Evolutionary conservation across 2,888 invertebrate genomes (phyloP), one percentile per base, ranked within the genome.

Genomic region (Myathropa florea): DNA sequence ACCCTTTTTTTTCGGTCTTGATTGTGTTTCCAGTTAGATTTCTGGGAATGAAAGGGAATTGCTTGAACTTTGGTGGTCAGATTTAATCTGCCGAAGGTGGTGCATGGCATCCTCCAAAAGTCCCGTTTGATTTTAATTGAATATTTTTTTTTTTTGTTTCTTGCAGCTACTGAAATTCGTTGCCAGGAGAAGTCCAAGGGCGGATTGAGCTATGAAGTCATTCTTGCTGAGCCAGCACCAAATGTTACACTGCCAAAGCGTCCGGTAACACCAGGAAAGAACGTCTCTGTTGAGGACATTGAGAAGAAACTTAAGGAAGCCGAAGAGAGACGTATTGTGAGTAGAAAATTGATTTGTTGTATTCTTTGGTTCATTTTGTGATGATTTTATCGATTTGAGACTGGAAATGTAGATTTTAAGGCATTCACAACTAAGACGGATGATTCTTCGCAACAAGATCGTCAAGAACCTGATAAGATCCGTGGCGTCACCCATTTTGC

Each of bases 161-260:
- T 89, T 89, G 23, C 89, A 97, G 97, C 97, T 89, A 97, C 97
- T 91, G 97, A 97, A 93, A 97, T 97, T 91, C 95, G 97, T 92
- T 97, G 97, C 94, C 97, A 97, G 93, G 98, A 98, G 94, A 97
- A 97, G 94, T 96, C 97, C 70, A 96, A 97, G 92, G 98, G 98
- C 28, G 98, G 98, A 9, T 94, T 98, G 81, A 96, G 97, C 92
- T 98, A 97, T 93, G 98, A 98, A 93, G 97, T 98, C 90, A 97
- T 98, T 91, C 94, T 98, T 89, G 97, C 97, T 53, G 97, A 97
- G 92, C 96, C 97, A 28, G 94, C 93, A 88, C 93, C 93, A 76
- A 92, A 93, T 63, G 96, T 96, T 33, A 94, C 94, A 86, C 95
- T 95, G 81, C 94, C 96, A 89, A 95, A 95, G 91, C 94, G 96